A percentile compares a stretch with the other conserved stretches of the same genome.
Evolutionary conservation across 2,797 vertebrate species (phyloP).

Genomic region (Agapornis canus): DNA sequence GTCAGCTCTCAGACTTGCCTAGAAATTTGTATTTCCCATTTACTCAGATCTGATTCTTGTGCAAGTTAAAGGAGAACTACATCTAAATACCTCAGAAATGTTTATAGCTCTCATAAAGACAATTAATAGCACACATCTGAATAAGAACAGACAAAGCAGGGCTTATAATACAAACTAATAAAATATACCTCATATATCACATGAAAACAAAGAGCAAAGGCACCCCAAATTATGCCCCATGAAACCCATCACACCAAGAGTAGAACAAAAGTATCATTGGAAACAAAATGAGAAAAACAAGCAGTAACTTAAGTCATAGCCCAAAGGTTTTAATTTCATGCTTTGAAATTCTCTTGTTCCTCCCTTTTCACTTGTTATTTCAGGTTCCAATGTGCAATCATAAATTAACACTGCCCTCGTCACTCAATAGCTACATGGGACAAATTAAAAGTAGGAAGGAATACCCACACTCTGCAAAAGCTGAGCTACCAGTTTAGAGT

Average conservation of each 20-base stretch:
- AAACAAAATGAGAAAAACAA: constrained; percentile 36
- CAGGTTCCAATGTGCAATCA: neutral
- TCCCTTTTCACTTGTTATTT: constrained; percentile 7
- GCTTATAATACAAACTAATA: neutral
- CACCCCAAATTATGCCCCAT: neutral
- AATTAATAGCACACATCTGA: neutral
- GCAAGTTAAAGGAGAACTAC: neutral
- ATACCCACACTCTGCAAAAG: neutral
- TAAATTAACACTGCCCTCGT: neutral
- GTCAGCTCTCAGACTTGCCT: neutral
- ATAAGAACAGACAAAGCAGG: neutral
- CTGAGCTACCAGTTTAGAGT: neutral
- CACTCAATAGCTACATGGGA: neutral
- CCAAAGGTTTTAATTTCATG: constrained; percentile 48
- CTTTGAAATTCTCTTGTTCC: constrained; percentile 4
- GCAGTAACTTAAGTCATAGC: neutral
- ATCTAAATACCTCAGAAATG: neutral
- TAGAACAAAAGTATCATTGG: neutral
- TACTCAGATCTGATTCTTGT: neutral
- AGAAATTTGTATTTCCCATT: neutral
- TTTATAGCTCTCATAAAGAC: neutral
- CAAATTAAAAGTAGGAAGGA: neutral
- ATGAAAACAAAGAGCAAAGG: neutral
- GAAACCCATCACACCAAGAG: neutral
- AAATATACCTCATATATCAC: neutral